Base-by-base conservation (phyloP, 2,797 vertebrate species). In the Lutjanus campechanus region DNA sequence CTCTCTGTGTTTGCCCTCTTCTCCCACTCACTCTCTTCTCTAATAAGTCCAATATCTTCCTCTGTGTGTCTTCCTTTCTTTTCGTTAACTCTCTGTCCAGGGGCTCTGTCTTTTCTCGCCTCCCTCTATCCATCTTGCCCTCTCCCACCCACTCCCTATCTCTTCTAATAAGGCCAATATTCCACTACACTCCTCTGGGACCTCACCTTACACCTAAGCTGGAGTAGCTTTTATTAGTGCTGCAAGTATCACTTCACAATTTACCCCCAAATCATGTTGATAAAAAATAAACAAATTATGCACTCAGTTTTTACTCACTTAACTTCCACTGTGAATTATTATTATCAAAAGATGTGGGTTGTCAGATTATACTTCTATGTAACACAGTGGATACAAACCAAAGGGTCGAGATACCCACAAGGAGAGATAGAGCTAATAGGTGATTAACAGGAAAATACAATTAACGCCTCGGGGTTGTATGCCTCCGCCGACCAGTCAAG, bases 21-120 rank as follows among this genome's bases (percentile, higher is more conserved):
- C 88, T 87, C 80, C 86, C 84, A 82, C 76, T 87, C 83, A 67
- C 85, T 82, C 82, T 76, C 80, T 79, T 64, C 85, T 87, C 83
- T 89, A 90, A 91, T 90, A 92, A 90, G 85, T 90, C 86, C 81
- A 82, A 85, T 88, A 87, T 85, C 82, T 78, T 85, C 70, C 82
- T 76, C 77, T 88, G 74, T 77, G 73, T 73, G 67, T 77, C 75
- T 87, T 69, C 69, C 55, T 85, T 74, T 84, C 77, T 74, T 87
- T 85, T 73, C 13, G 51, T 73, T 86, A 79, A 82, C 79, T 73
- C 76, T 79, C 80, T 79, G 65, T 90, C 90, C 85, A 82, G 85
- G 71, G 86, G 87, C 86, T 80, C 69, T 78, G 65, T 88, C 87
- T 88, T 82, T 86, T 75, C 80, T 85, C 58, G 43, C 81, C 77